Evolutionary conservation across 1,140 invertebrate species (phyloP).

Genomic region (Aethina tumida): DNA sequence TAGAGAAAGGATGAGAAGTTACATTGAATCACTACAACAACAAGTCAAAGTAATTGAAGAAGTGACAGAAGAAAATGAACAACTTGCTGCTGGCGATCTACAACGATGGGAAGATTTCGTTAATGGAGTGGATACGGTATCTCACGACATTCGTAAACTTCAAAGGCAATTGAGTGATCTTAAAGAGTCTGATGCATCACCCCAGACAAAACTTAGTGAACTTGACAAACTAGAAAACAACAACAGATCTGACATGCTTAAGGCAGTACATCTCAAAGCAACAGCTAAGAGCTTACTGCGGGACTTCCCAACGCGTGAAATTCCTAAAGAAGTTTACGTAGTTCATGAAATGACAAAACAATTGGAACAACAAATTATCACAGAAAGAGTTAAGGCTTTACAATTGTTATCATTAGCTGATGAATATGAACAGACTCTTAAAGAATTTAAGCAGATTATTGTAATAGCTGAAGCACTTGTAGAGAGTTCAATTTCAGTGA

Average conservation of each 20-base stretch:
- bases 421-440: constrained; percentile 77
- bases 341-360: constrained; percentile 55
- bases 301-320: constrained; percentile 53
- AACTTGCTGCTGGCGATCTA: constrained; percentile 48
- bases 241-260: constrained; percentile 44
- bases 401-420: constrained; percentile 63
- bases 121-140: constrained; percentile 44
- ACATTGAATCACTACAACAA: constrained; percentile 41
- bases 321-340: constrained; percentile 53
- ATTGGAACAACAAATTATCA: constrained; percentile 53
- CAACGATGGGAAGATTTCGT: constrained; percentile 61
- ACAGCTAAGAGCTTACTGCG: constrained; percentile 44
- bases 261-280: constrained; percentile 41
- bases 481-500: constrained; percentile 62
- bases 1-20: constrained; percentile 37
- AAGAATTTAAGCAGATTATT: constrained; percentile 75
- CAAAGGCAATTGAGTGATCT: constrained; percentile 45
- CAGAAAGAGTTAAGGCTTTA: constrained; percentile 62
- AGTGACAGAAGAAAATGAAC: constrained; percentile 49
- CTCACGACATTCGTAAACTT: constrained; percentile 42
- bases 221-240: constrained; percentile 53
- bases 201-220: constrained; percentile 50
- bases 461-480: constrained; percentile 69
- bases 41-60: constrained; percentile 49
- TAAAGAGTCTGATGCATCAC: constrained; percentile 47